Evolutionary conservation across 1,140 invertebrate species (phyloP), one percentile per base, ranked within the genome.

Genomic region (Leptoteleia sp.): DNA sequence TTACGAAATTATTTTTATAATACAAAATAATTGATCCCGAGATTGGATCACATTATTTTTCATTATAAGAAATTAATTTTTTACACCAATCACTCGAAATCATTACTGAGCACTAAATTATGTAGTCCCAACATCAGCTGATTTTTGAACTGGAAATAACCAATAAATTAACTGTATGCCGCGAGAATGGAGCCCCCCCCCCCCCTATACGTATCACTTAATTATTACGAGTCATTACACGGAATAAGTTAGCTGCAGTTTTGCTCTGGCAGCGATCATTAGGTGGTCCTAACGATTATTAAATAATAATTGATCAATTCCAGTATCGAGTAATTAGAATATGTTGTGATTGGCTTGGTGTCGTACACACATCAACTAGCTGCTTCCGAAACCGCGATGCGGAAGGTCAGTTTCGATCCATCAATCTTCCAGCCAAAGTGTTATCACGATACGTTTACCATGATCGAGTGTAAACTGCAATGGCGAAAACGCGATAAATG

Each of bases 251-350:
- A 11, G 3, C 27, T 11, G n/a, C 25, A 29, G 9, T 43, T 43
- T 59, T 22, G 15, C 22, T 15, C n/a, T 45, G 40, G 5, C 13
- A 47, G 13, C 6, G 11, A 54, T 15, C 42, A 37, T 25, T 47
- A 37, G 17, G 42, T 11, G 16, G 12, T 22, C 7, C 22, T 13
- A 50, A 42, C 25, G 22, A 12, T 65, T 68, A 68, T 57, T 68
- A 40, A 45, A 38, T 50, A 42, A 42, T 71, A 71, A 71, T 61
- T 70, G 45, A 17, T 52, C 27, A 50, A 71, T 33, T 52, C 35
- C 17, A 11, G 8, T 8, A 11, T 27, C 38, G n/a, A 31, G 22
- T 68, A 68, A 68, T 57, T 68, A 40, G 42, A 68, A 68, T 68
- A 68, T 50, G 29, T 59, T 48, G 43, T 42, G 62, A 67, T 67